These are phyloP conservation scores for Bombyx huttoni DNA, from an alignment of 2,888 invertebrate genomes.

Conservation along the genomic window DNA sequence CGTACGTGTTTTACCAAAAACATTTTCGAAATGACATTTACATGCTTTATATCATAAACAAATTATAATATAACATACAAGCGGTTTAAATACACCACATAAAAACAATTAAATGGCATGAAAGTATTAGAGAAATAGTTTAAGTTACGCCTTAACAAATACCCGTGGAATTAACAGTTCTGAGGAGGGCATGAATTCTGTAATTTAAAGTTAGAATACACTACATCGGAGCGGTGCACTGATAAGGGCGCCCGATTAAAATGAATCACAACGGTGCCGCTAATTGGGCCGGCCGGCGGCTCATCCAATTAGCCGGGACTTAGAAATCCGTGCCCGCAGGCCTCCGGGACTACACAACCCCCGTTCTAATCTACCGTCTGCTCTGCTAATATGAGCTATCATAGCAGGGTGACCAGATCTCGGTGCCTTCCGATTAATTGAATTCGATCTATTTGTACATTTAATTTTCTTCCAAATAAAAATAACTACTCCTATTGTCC, in stretches of 20 bases:
- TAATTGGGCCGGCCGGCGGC: constrained; percentile 60
- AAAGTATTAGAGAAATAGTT: no score
- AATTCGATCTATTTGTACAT: not conserved
- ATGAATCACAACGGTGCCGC: constrained; percentile 63
- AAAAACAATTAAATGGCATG: no score
- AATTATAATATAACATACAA: no score
- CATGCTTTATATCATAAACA: no score
- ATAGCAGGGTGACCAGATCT: constrained; percentile 15
- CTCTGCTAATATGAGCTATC: constrained; percentile 27
- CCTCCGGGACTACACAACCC: constrained; percentile 23
- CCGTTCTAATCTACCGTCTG: constrained; percentile 43
- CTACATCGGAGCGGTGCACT: constrained; percentile 27
- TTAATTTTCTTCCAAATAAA: no score
- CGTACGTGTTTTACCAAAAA: no score
- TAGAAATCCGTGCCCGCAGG: constrained; percentile 60
- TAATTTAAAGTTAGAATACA: constrained; percentile 8
- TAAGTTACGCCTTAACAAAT: no score
- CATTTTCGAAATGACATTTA: no score
- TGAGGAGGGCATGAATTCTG: not conserved
- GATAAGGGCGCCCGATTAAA: constrained; percentile 65
- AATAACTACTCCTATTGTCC: no score
- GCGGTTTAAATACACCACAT: no score
- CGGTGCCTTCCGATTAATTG: not conserved
- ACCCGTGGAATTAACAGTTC: no score
- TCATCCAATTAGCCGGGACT: constrained; percentile 70